A percentile compares a stretch with the other conserved stretches of the same genome.
Conservation (phyloP, 2,888 invertebrate species). For the Calephelis perditalis region DNA sequence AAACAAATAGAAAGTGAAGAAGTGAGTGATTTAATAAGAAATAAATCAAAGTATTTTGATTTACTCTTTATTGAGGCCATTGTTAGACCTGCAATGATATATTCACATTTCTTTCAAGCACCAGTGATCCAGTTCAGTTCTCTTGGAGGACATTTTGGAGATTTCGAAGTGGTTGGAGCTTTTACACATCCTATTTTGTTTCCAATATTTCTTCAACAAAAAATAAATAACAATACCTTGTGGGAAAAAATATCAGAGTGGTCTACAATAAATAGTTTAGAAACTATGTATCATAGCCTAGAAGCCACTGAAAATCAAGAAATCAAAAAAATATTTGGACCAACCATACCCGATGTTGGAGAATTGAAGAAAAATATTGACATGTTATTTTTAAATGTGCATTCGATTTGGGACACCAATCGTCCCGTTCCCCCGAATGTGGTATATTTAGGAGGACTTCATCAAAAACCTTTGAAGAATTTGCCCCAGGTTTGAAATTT, state of each 20-base stretch:
- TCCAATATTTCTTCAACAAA: conserved; percentile 33
- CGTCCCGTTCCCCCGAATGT: conserved; percentile 37
- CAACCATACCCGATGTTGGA: conserved; percentile 26
- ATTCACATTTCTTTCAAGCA: no score
- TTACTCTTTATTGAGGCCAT: conserved; percentile 18
- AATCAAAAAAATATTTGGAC: conserved; percentile 28
- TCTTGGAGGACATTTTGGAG: conserved; percentile 33
- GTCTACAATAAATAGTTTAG: conserved; percentile 44
- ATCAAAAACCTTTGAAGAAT: conserved; percentile 31
- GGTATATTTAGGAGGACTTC: conserved; percentile 37
- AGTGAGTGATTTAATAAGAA: conserved; percentile 26
- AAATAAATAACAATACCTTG: no score
- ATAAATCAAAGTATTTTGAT: no score
- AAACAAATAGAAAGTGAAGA: conserved; percentile 26
- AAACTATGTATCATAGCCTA: conserved; percentile 32
- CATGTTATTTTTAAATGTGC: conserved; percentile 32
- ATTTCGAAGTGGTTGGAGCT: conserved; percentile 41
- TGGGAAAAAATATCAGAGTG: no score
- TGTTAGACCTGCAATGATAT: conserved; percentile 9
- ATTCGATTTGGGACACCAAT: no score
- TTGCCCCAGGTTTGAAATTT: conserved; percentile 44
- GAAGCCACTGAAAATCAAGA: conserved; percentile 25
- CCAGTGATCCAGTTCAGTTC: no score
- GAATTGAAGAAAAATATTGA: conserved; percentile 36
- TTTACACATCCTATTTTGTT: conserved; percentile 32